phyloP scores from a whole-genome alignment of 2,113 vertebrate genomes.

The Merops nubicus region DNA sequence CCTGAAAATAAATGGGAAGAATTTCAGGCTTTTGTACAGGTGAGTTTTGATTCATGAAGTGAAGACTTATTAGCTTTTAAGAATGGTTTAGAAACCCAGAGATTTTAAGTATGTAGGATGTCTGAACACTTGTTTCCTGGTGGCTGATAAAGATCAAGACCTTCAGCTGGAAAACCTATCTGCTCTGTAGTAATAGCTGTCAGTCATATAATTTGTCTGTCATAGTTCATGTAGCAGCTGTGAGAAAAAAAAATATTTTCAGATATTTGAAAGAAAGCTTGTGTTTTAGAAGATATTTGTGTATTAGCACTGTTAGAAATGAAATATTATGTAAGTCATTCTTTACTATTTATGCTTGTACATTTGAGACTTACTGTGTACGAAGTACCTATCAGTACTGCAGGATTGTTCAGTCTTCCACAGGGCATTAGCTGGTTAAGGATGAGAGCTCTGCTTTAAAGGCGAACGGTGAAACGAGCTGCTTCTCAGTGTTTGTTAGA shows the following conservation, averaged over 20 bases:
- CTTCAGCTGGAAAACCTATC: background rate
- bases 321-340: background rate
- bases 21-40: constrained; percentile 89
- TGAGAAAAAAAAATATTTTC: background rate
- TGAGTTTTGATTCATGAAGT: constrained; percentile 66
- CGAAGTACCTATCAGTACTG: background rate
- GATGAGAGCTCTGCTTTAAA: background rate
- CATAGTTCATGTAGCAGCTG: background rate
- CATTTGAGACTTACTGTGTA: background rate
- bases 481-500: background rate
- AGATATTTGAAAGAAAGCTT: background rate
- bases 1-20: constrained; percentile 87
- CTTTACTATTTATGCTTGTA: background rate
- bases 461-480: background rate
- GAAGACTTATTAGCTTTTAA: background rate
- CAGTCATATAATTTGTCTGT: background rate
- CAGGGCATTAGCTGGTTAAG: background rate
- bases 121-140: background rate
- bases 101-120: background rate
- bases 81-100: background rate
- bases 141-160: constrained; percentile 15
- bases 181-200: background rate
- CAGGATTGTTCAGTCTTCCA: background rate
- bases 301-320: background rate
- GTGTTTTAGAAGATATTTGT: background rate